Evolutionary conservation across 2,888 invertebrate genomes (phyloP), one percentile per base, ranked within the genome.

Genomic region (Chrysolina oricalcia): DNA sequence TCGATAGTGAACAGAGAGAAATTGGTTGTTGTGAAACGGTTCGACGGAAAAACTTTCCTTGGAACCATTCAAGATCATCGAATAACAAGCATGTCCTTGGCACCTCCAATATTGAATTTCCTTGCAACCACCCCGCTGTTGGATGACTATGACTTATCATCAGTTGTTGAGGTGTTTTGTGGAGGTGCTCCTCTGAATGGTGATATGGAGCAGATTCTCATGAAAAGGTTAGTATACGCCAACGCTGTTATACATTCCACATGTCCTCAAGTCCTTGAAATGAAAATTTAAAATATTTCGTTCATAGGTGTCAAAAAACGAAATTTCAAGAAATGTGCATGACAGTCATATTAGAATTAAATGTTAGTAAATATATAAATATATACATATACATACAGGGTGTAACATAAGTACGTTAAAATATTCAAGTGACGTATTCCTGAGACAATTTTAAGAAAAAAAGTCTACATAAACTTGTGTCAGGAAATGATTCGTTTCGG

Each of bases 91-190:
- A 90, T 93, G 1, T 92, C 92, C 11, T 87, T 95, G 79, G 97
- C 96, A 8, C 97, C 97, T 0, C 96, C 97, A 0, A 89, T 97
- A 50, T 92, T 95, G 85, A 92, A 96, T 40, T 95, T 96, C 86
- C 87, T 97, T 73, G 94, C 95, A 0, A 96, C 96, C 87, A 93
- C 94, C 85, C 95, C 95, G 0, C 88, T 94, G 63, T 93, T 96
- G 6, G 89, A 91, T n/a, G 91, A 94, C 77, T 96, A 93, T 84
- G 93, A 97, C 87, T 88, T 97, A 72, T 92, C 93, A 0, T 92
- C 92, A 5, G 85, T 97, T 0, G 90, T 91, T 80, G 90, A 91
- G 43, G 89, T 96, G 69, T 90, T 93, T 86, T 93, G 93, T 83
- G 96, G 95, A 0, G 96, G 96, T 4, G 96, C 97, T 0, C 95